Evolutionary conservation across 2,113 vertebrate species (phyloP).

Genomic region (Gymnocephalus cernua): DNA sequence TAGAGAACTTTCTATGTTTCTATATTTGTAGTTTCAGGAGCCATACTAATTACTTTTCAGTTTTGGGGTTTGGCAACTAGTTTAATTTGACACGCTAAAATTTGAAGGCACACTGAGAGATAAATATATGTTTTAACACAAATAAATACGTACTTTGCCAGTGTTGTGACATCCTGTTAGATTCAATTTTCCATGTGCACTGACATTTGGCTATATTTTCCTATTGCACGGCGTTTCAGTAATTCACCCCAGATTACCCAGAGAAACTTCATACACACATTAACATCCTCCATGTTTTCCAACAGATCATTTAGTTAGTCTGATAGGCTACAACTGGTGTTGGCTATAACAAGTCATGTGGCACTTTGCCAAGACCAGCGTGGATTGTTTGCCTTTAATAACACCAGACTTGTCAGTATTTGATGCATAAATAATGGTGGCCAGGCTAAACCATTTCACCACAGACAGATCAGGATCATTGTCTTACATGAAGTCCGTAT

Average conservation of each 20-base stretch:
- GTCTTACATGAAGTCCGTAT: constrained; percentile 51
- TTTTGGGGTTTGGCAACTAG: constrained; percentile 37
- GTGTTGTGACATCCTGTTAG: constrained; percentile 33
- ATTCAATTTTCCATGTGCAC: constrained; percentile 26
- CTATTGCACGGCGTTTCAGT: constrained; percentile 22
- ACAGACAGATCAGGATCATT: constrained; percentile 53
- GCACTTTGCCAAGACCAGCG: constrained; percentile 63
- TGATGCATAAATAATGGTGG: constrained; percentile 70
- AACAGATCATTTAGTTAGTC: constrained; percentile 57
- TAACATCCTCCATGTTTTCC: constrained; percentile 50
- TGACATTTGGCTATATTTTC: constrained; percentile 41
- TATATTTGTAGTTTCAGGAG: constrained; percentile 44
- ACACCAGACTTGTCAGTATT: constrained; percentile 64
- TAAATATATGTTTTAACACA: constrained; percentile 46
- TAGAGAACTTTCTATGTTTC: constrained; percentile 22
- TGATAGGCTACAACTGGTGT: constrained; percentile 58
- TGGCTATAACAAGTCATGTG: constrained; percentile 63
- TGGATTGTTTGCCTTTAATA: constrained; percentile 75
- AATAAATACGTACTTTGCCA: constrained; percentile 30
- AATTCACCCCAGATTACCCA: constrained; percentile 46
- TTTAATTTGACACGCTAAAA: constrained; percentile 32
- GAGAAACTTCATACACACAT: constrained; percentile 48
- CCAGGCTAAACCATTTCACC: constrained; percentile 56
- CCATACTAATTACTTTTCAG: constrained; percentile 37
- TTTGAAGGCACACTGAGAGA: background rate